A percentile compares a stretch with the other conserved stretches of the same genome.
Evolutionary conservation across 2,797 vertebrate genomes (phyloP).

Genomic region (Miichthys miiuy): DNA sequence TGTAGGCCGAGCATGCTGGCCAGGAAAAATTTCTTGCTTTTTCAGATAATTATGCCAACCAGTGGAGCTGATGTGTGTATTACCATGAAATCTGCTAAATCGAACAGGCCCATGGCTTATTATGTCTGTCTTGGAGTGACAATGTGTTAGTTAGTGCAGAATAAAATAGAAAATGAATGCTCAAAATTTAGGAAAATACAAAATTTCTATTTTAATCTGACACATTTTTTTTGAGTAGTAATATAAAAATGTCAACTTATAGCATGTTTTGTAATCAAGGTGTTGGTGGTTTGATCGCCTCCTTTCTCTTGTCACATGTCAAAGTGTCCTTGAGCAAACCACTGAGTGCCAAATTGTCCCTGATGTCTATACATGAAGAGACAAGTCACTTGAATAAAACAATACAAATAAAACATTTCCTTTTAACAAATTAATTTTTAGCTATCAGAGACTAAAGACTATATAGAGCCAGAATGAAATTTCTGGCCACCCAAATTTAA

Average conservation of each 20-base stretch:
- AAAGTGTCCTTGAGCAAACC: not conserved
- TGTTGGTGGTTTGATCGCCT: not conserved
- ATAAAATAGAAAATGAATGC: constrained; percentile 9
- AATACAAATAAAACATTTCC: not conserved
- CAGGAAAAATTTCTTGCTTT: constrained; percentile 67
- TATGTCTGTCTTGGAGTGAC: constrained; percentile 39
- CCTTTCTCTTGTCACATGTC: not conserved
- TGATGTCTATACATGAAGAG: not conserved
- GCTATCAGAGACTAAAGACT: not conserved
- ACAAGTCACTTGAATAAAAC: not conserved
- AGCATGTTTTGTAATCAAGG: not conserved
- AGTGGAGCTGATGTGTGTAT: constrained; percentile 69
- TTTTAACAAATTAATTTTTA: not conserved
- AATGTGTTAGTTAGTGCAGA: constrained; percentile 12
- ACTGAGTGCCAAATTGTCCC: not conserved
- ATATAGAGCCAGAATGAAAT: not conserved
- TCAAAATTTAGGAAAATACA: not conserved
- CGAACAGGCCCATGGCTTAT: constrained; percentile 39
- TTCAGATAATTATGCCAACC: constrained; percentile 78
- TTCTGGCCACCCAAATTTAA: not conserved
- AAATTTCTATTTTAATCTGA: not conserved
- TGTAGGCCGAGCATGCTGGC: constrained; percentile 45
- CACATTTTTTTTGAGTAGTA: not conserved
- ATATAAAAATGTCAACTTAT: not conserved
- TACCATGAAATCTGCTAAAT: constrained; percentile 58